A percentile compares a stretch with the other conserved stretches of the same genome.
phyloP scores from a whole-genome alignment of 2,797 vertebrate species.

The Lycodopsis pacificus region DNA sequence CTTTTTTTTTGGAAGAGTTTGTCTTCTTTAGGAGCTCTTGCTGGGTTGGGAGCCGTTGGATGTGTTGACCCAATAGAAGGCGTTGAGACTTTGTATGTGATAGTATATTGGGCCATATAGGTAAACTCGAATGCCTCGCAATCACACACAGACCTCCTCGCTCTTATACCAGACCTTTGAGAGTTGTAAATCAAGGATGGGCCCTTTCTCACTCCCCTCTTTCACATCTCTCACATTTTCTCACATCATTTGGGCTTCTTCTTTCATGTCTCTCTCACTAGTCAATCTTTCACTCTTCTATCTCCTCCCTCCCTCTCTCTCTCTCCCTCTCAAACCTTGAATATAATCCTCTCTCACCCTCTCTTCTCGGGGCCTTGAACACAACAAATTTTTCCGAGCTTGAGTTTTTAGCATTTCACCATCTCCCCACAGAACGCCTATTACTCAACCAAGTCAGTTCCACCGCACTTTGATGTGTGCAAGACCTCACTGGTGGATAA shows the following conservation, averaged over 20 bases:
- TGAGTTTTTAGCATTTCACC: constrained; percentile 57
- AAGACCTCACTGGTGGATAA: constrained; percentile 77
- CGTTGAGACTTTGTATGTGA: constrained; percentile 32
- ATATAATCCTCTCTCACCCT: constrained; percentile 30
- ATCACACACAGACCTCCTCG: constrained; percentile 47
- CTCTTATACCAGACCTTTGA: constrained; percentile 52
- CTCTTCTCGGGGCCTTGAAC: constrained; percentile 50
- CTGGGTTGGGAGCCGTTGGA: constrained; percentile 2
- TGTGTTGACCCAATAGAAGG: constrained; percentile 8
- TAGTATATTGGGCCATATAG: constrained; percentile 45
- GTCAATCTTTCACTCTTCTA: constrained; percentile 45
- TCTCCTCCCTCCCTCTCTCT: neutral
- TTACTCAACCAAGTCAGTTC: constrained; percentile 66
- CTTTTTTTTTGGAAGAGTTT: neutral
- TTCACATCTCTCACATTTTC: constrained; percentile 48
- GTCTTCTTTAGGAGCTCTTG: neutral
- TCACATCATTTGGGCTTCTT: constrained; percentile 62
- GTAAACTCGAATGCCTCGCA: constrained; percentile 10
- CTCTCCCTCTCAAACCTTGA: constrained; percentile 24
- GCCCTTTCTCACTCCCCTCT: constrained; percentile 37
- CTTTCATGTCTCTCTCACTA: constrained; percentile 55
- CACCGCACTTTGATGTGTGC: constrained; percentile 73
- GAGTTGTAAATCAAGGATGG: constrained; percentile 67
- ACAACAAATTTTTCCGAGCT: constrained; percentile 59
- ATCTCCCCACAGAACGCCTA: constrained; percentile 69